phyloP scores from a whole-genome alignment of 1,140 invertebrate species.

The Drosophila cardini region DNA sequence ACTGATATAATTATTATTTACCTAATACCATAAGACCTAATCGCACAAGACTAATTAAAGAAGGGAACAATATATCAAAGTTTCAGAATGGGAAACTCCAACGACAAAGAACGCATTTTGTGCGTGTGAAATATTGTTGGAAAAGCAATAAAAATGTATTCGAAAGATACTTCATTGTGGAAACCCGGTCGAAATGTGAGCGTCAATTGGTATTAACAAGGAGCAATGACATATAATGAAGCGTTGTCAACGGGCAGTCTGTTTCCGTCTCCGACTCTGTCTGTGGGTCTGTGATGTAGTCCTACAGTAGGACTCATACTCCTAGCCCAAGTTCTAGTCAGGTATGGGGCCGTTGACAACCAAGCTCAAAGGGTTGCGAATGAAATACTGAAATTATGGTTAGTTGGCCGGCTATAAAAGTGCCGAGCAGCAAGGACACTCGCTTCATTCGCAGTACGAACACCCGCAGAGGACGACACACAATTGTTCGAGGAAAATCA shows the following conservation, averaged over 20 bases:
- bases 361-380: slow-evolving; percentile 22
- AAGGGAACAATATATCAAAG: too few relatives aligned
- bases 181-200: slow-evolving; percentile 62
- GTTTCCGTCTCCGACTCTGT: background rate
- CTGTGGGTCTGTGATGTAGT: too few relatives aligned
- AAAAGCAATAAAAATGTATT: slow-evolving; percentile 61
- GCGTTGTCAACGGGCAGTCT: slow-evolving; percentile 39
- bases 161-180: slow-evolving; percentile 53
- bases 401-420: slow-evolving; percentile 61
- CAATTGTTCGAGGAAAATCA: slow-evolving; percentile 27
- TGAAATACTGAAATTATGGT: slow-evolving; percentile 1
- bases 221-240: slow-evolving; percentile 77
- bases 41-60: too few relatives aligned
- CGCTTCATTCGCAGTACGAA: slow-evolving; percentile 62
- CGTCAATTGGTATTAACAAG: slow-evolving; percentile 75
- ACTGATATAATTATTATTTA: too few relatives aligned
- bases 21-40: too few relatives aligned
- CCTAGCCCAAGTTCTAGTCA: background rate
- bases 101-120: slow-evolving; percentile 48
- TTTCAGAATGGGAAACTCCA: slow-evolving; percentile 1
- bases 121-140: slow-evolving; percentile 66
- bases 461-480: slow-evolving; percentile 29
- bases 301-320: too few relatives aligned
- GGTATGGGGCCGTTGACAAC: slow-evolving; percentile 26
- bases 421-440: slow-evolving; percentile 21